Evolutionary conservation across 1,140 invertebrate species (phyloP).

Genomic region (Alviniconcha marisindica): DNA sequence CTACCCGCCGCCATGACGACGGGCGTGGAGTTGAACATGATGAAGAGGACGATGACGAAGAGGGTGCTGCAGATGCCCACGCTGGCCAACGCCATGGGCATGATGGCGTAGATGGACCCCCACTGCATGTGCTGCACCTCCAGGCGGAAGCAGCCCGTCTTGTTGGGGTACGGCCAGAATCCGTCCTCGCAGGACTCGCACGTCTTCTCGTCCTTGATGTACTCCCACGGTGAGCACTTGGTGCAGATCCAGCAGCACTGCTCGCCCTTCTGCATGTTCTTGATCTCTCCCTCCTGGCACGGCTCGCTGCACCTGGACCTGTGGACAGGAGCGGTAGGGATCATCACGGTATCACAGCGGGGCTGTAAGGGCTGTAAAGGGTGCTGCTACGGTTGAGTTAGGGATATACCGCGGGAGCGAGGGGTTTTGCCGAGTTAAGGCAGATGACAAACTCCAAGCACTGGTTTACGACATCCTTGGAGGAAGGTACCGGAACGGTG

Average conservation of each 20-base stretch:
- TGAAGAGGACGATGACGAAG: constrained; percentile 70
- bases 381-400: no score
- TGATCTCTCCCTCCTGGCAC: constrained; percentile 84
- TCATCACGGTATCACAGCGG: no score
- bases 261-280: constrained; percentile 94
- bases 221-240: constrained; percentile 81
- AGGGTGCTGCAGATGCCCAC: constrained; percentile 76
- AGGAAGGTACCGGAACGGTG: no score
- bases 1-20: constrained; percentile 75
- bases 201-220: constrained; percentile 80
- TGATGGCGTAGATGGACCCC: constrained; percentile 79
- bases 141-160: constrained; percentile 69
- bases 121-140: constrained; percentile 80
- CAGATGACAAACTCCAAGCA: background rate
- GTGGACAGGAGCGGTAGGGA: background rate
- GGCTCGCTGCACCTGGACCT: constrained; percentile 82
- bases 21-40: constrained; percentile 73
- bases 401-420: no score
- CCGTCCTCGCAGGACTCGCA: constrained; percentile 81
- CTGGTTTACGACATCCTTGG: no score
- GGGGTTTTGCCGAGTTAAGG: no score
- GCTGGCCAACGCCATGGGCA: constrained; percentile 78
- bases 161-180: constrained; percentile 75
- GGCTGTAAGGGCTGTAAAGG: no score
- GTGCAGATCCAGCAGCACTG: constrained; percentile 88